Evolutionary conservation across 2,113 vertebrate species (phyloP).

Genomic region (Scomber colias): DNA sequence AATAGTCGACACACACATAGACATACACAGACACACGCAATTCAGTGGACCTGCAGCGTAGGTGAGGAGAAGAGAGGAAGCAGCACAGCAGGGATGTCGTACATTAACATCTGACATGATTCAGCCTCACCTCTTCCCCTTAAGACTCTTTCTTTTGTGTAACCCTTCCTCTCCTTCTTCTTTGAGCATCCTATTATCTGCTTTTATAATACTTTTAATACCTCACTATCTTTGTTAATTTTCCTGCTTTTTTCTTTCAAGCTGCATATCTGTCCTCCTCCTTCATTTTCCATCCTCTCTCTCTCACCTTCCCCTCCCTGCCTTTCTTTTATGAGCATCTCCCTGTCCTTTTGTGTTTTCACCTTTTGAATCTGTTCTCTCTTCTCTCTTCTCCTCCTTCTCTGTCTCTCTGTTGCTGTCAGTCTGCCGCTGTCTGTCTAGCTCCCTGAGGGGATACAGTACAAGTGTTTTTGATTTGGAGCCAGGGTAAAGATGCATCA

Average conservation of each 20-base stretch:
- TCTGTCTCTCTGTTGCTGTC: slow-evolving; percentile 43
- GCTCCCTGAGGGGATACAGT: slow-evolving; percentile 64
- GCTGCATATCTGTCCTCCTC: background rate
- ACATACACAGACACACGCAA: slow-evolving; percentile 8
- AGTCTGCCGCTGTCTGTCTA: slow-evolving; percentile 56
- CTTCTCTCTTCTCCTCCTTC: background rate
- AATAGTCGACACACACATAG: slow-evolving; percentile 3
- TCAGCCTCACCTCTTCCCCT: slow-evolving; percentile 38
- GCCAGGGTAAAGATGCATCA: slow-evolving; percentile 75
- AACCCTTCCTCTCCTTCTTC: slow-evolving; percentile 6
- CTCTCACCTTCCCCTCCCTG: background rate
- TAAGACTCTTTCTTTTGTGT: background rate
- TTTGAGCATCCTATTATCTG: background rate
- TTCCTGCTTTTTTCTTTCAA: background rate
- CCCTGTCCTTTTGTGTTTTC: slow-evolving; percentile 21
- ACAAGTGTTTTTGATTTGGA: slow-evolving; percentile 77
- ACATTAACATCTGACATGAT: slow-evolving; percentile 37
- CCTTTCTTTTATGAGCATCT: slow-evolving; percentile 1
- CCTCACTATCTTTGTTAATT: background rate
- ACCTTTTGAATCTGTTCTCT: slow-evolving; percentile 30
- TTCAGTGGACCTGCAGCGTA: slow-evolving; percentile 23
- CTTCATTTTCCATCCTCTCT: background rate
- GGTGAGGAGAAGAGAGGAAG: slow-evolving; percentile 17
- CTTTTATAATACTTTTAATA: background rate
- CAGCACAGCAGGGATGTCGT: slow-evolving; percentile 36